These are phyloP conservation scores for Caenorhabditis drosophilae DNA, from an alignment of 2,888 invertebrate genomes.

Conservation along the genomic window DNA sequence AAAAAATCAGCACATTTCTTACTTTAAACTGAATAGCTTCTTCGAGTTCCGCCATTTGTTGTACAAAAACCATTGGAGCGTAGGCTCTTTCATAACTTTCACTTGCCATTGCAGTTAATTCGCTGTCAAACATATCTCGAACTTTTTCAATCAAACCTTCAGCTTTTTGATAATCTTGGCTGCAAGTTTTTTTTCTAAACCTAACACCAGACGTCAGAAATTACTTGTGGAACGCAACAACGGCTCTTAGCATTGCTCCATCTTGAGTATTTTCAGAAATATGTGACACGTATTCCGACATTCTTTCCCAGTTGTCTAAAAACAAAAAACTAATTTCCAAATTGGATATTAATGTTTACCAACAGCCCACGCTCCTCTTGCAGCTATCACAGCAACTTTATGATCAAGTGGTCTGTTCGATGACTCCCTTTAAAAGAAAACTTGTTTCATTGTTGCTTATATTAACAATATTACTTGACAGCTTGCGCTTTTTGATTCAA, in stretches of 20 bases:
- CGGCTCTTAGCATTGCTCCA: constrained; percentile 92
- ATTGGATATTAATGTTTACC: no score
- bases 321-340: no score
- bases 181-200: constrained; percentile 5
- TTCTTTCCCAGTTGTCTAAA: constrained; percentile 92
- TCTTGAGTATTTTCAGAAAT: constrained; percentile 91
- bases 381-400: constrained; percentile 84
- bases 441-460: no score
- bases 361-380: constrained; percentile 92
- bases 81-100: constrained; percentile 90
- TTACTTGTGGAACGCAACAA: constrained; percentile 84
- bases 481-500: constrained; percentile 41
- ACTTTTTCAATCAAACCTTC: constrained; percentile 83
- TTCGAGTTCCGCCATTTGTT: constrained; percentile 93
- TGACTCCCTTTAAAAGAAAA: neutral
- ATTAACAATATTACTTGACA: constrained; percentile 5
- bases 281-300: constrained; percentile 82
- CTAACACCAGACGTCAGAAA: no score
- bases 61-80: constrained; percentile 85
- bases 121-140: constrained; percentile 90
- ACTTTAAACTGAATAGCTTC: constrained; percentile 90
- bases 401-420: constrained; percentile 22
- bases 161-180: constrained; percentile 65
- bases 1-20: neutral
- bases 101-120: constrained; percentile 92